Conservation (phyloP, 2,797 vertebrate species). For the Phoeniculus purpureus region DNA sequence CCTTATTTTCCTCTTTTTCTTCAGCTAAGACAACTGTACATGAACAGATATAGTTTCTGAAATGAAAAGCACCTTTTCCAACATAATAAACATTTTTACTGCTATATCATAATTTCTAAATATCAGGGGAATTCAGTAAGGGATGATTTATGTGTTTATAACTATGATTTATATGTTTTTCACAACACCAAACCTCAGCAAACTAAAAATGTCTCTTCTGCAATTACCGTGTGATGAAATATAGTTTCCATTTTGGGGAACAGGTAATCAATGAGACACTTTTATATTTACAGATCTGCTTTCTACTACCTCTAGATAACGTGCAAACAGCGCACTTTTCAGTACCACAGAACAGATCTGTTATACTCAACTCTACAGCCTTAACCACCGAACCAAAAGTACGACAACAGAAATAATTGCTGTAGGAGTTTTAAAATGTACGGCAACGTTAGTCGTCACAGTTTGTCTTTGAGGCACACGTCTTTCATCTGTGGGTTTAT, state of each 20-base stretch:
- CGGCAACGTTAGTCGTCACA: not conserved
- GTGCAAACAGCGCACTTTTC: accelerated
- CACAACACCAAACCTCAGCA: not conserved
- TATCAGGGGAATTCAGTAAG: not conserved
- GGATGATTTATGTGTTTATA: not conserved
- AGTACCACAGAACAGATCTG: not conserved
- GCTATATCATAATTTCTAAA: not conserved
- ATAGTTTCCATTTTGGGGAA: not conserved
- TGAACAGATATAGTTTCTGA: not conserved
- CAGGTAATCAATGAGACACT: not conserved
- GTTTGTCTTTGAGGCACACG: not conserved
- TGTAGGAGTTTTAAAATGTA: not conserved
- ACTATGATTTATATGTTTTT: not conserved
- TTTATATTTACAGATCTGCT: not conserved
- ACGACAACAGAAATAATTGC: not conserved
- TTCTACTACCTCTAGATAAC: not conserved
- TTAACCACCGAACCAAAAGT: not conserved
- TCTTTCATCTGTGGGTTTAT: not conserved
- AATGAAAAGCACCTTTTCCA: not conserved
- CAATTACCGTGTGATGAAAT: not conserved
- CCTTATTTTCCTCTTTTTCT: not conserved
- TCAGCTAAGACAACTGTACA: not conserved
- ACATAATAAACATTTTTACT: not conserved
- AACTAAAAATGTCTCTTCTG: not conserved
- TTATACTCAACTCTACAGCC: not conserved